Conservation (phyloP, 2,888 invertebrate species). For the Philopedon plagiatum region DNA sequence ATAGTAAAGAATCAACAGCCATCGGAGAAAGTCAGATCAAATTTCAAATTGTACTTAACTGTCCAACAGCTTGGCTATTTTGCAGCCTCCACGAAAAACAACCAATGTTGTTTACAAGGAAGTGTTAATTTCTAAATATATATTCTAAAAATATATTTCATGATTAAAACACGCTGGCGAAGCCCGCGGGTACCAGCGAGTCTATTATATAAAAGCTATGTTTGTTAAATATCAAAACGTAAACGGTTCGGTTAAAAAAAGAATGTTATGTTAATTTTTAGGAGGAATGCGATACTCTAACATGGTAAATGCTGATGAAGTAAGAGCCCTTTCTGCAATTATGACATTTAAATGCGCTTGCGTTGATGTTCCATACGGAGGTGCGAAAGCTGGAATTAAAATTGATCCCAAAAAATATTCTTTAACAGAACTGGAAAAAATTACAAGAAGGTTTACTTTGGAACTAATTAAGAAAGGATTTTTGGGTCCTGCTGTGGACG, state of each 20-base stretch:
- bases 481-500: constrained; percentile 95
- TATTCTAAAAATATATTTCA: too few species aligned
- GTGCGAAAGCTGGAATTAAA: constrained; percentile 94
- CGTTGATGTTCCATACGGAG: constrained; percentile 98
- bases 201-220: too few species aligned
- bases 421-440: constrained; percentile 93
- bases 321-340: constrained; percentile 93
- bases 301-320: constrained; percentile 93
- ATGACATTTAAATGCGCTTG: constrained; percentile 99
- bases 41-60: too few species aligned
- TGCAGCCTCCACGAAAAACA: too few species aligned
- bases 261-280: constrained; percentile 38
- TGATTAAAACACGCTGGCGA: too few species aligned
- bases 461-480: constrained; percentile 62
- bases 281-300: constrained; percentile 95
- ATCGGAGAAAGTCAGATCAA: too few species aligned
- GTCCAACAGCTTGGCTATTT: too few species aligned
- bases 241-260: neutral
- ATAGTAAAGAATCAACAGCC: too few species aligned
- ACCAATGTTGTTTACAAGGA: too few species aligned
- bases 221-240: too few species aligned
- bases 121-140: too few species aligned
- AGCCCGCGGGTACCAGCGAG: too few species aligned
- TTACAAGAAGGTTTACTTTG: constrained; percentile 93
- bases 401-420: constrained; percentile 94